phyloP scores from a whole-genome alignment of 2,113 vertebrate genomes.

The Tragelaphus buxtoni region DNA sequence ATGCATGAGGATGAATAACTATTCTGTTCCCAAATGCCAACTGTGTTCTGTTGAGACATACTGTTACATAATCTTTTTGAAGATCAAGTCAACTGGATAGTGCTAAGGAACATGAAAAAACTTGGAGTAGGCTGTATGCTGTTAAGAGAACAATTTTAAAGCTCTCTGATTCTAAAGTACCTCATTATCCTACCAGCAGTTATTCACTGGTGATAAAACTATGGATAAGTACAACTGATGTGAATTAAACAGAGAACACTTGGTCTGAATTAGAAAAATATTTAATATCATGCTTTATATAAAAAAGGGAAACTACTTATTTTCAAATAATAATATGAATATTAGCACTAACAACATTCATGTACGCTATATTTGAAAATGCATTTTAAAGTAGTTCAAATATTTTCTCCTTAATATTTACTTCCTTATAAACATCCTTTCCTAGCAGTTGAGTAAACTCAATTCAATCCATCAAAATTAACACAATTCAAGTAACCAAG shows the following conservation, averaged over 20 bases:
- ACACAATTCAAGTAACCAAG: not conserved
- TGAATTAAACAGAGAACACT: constrained; percentile 2
- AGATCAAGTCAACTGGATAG: not conserved
- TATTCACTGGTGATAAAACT: constrained; percentile 7
- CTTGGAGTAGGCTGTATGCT: not conserved
- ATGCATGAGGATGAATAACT: not conserved
- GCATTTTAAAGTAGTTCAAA: not conserved
- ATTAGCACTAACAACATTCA: not conserved
- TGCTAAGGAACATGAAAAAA: not conserved
- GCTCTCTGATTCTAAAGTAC: not conserved
- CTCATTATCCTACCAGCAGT: not conserved
- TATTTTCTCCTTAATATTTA: not conserved
- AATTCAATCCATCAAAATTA: not conserved
- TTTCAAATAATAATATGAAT: constrained; percentile 20
- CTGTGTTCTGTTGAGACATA: not conserved
- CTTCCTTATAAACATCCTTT: not conserved
- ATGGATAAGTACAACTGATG: not conserved
- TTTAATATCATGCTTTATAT: not conserved
- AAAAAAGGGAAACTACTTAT: not conserved
- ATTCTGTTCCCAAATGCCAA: not conserved
- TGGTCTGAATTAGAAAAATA: not conserved
- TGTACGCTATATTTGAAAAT: not conserved
- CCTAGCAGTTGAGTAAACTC: not conserved
- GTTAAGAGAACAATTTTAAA: not conserved
- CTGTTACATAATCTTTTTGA: not conserved